These are phyloP conservation scores for Nylanderia fulva DNA, from an alignment of 1,140 invertebrate species.

Conservation along the genomic window DNA sequence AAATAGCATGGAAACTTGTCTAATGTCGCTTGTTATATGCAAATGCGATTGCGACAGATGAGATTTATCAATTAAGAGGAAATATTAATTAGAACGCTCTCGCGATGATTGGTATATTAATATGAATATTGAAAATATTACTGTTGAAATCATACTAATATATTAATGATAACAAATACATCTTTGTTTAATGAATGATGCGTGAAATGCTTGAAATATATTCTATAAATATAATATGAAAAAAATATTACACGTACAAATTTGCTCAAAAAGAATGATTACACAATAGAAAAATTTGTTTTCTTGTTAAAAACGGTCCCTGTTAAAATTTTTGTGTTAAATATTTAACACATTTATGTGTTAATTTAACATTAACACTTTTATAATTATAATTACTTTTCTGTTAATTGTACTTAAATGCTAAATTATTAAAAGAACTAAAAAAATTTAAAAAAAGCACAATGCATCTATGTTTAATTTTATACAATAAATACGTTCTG, in stretches of 20 bases:
- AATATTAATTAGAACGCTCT: background rate
- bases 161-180: background rate
- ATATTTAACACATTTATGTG: too few species aligned
- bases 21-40: slow-evolving; percentile 34
- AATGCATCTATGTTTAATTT: too few species aligned
- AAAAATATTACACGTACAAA: too few species aligned
- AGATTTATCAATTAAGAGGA: slow-evolving; percentile 1
- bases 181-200: background rate
- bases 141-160: background rate
- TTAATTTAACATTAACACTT: too few species aligned
- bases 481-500: too few species aligned
- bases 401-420: too few species aligned
- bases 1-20: slow-evolving; percentile 37
- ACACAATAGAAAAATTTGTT: too few species aligned
- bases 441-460: too few species aligned
- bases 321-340: too few species aligned
- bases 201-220: background rate
- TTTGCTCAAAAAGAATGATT: background rate
- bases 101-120: background rate
- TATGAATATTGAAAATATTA: background rate
- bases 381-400: too few species aligned
- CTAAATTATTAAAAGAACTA: too few species aligned
- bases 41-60: slow-evolving; percentile 48
- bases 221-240: background rate
- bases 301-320: too few species aligned